phyloP scores from a whole-genome alignment of 2,888 invertebrate genomes.

The Heteropelma amictum region DNA sequence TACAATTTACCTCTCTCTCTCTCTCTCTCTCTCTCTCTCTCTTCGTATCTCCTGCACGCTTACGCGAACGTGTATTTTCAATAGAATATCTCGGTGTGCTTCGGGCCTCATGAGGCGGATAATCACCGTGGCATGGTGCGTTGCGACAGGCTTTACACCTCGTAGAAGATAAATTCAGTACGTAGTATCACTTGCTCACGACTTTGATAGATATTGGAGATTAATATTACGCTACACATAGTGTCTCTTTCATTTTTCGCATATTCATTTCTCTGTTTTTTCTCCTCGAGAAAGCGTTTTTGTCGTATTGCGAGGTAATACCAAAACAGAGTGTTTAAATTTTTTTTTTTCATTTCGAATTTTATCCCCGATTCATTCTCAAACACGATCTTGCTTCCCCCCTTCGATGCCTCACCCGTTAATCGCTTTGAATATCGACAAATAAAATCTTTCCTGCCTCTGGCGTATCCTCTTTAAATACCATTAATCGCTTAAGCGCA shows the following conservation, averaged over 20 bases:
- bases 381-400: no score
- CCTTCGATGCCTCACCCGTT: no score
- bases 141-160: conserved; percentile 54
- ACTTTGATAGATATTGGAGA: conserved; percentile 56
- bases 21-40: neutral
- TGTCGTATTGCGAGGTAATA: no score
- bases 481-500: no score
- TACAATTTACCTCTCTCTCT: neutral
- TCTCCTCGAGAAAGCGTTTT: no score
- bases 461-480: no score
- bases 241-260: conserved; percentile 18
- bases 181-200: conserved; percentile 49
- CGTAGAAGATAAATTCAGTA: conserved; percentile 51
- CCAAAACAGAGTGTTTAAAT: no score
- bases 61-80: neutral
- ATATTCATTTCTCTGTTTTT: conserved; percentile 12
- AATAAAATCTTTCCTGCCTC: no score
- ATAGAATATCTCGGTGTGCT: conserved; percentile 28
- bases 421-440: no score
- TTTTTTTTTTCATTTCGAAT: no score
- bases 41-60: neutral
- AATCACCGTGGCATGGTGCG: conserved; percentile 45
- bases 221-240: conserved; percentile 50
- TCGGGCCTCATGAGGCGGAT: conserved; percentile 50
- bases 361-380: no score